Evolutionary conservation across 1,140 invertebrate genomes (phyloP).

Genomic region (Lutraria rhynchaena): DNA sequence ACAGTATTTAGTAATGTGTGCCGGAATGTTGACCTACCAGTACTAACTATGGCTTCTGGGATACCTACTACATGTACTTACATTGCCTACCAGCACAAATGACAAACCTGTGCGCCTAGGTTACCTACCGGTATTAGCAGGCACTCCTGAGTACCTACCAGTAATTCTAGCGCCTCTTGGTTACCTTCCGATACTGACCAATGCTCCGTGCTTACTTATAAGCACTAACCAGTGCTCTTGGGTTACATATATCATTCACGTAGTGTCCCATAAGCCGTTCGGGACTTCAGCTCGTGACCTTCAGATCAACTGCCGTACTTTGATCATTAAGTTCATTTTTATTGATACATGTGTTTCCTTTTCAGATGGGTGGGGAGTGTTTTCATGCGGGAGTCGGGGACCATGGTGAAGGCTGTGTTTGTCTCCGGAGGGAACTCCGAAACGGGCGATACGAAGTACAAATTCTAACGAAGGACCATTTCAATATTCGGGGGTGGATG

Average conservation of each 20-base stretch:
- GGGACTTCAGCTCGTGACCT: neutral
- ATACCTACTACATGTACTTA: no score
- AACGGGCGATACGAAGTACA: neutral
- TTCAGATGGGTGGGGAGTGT: constrained; percentile 29
- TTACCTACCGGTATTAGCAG: no score
- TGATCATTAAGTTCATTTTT: neutral
- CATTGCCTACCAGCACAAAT: no score
- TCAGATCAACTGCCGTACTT: no score
- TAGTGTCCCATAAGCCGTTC: neutral
- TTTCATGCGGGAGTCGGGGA: constrained; percentile 13
- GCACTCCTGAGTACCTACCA: no score
- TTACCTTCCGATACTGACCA: no score
- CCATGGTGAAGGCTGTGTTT: constrained; percentile 30
- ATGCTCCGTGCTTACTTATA: neutral
- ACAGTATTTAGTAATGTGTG: no score
- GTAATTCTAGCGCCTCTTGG: no score
- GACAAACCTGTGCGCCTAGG: no score
- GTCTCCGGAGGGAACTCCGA: neutral
- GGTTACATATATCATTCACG: neutral
- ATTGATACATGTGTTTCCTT: neutral
- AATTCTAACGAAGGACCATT: constrained; percentile 25
- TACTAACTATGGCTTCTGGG: no score
- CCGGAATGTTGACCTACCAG: no score
- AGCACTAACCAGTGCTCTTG: neutral
- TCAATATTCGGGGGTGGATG: no score